Evolutionary conservation across 2,888 invertebrate genomes (phyloP), one percentile per base, ranked within the genome.

Genomic region (Xestia c-nigrum): DNA sequence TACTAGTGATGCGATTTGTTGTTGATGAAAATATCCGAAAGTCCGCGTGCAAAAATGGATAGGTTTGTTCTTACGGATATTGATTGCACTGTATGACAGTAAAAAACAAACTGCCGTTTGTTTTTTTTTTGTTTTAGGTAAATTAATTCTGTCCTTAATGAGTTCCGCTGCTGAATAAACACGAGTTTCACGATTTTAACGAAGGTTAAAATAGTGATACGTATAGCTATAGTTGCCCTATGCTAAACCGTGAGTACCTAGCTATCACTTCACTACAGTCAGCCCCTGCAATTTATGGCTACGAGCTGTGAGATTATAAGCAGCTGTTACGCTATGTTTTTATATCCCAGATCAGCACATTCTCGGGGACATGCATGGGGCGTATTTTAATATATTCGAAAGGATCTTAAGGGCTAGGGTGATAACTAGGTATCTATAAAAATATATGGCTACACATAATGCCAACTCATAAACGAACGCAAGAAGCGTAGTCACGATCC

Each of bases 321-420:
- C 84, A 84, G 80, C 86, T 84, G 84, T 86, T 76, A 76, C 86
- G 76, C 55, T 80, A 80, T 84, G 80, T 84, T 84, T 84, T 86
- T 86, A 84, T 84, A 76, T 63, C 76, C 81, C 70, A 69, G 76
- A 86, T 84, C 84, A 84, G 86, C 84, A 80, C 65, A 84, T 76
- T 84, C n/a, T 80, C 71, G 59, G 87, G 61, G 63, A 86, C 80
- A 80, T 70, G 72, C 70, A 66, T 69, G 76, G 86, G 84, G 84
- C 69, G 81, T 72, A 72, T 74, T 83, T 78, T 83, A 83, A 83
- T 83, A 83, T 86, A 86, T 72, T 72, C 69, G 79, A 78, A 83
- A 86, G 74, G 66, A 83, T 74, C 69, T 83, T 72, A 70, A 55
- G 71, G 69, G 78, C 83, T 82, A 64, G 84, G 83, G 84, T 64